These are phyloP conservation scores for Anguilla megastoma DNA, from an alignment of 2,797 vertebrate genomes.

Conservation along the genomic window DNA sequence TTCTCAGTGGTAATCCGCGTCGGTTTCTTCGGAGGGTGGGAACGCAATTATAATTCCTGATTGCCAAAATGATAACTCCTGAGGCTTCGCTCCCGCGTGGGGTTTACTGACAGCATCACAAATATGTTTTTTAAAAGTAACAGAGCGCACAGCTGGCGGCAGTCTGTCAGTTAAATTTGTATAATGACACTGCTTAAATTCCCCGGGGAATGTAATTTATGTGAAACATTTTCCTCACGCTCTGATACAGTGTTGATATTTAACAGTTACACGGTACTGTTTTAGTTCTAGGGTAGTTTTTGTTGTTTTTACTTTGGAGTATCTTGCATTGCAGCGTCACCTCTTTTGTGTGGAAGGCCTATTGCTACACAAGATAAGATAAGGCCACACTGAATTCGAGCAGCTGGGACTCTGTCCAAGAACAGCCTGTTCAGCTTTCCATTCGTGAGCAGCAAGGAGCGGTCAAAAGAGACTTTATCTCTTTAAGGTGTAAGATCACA, in stretches of 20 bases:
- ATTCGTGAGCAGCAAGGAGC: not conserved
- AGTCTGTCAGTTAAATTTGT: not conserved
- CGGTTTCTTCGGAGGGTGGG: not conserved
- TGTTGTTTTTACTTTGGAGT: not conserved
- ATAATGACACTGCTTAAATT: not conserved
- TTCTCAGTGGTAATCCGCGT: slow-evolving; percentile 10
- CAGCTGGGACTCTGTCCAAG: not conserved
- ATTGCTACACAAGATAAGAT: not conserved
- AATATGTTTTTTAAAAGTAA: not conserved
- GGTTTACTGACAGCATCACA: slow-evolving; percentile 8
- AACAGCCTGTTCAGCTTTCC: not conserved
- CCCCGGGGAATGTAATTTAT: not conserved
- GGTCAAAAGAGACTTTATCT: not conserved
- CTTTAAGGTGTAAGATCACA: too few relatives aligned
- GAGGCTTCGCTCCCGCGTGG: slow-evolving; percentile 8
- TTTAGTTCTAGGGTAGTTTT: not conserved
- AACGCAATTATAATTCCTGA: slow-evolving; percentile 30
- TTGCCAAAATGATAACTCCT: slow-evolving; percentile 12
- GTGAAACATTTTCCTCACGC: slow-evolving; percentile 6
- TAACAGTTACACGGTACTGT: not conserved
- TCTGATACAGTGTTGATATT: not conserved
- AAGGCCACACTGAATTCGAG: not conserved
- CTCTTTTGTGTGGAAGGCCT: not conserved
- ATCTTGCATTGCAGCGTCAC: not conserved
- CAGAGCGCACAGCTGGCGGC: not conserved